These are phyloP conservation scores for Notoglanidium macrostoma DNA, from an alignment of 2,797 vertebrate genomes.

Conservation along the genomic window DNA sequence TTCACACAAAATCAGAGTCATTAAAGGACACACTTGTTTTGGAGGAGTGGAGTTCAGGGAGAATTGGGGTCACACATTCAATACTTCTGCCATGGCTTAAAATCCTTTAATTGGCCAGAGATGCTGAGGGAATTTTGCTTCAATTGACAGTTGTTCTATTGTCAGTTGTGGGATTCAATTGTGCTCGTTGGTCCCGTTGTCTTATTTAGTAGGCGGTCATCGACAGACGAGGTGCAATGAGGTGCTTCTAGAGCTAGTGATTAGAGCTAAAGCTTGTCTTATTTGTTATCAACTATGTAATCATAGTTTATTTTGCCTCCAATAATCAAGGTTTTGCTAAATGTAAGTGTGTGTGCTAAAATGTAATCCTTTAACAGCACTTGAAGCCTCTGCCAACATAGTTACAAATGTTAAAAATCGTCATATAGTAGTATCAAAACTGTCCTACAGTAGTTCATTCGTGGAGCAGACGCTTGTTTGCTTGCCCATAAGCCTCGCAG, in stretches of 20 bases:
- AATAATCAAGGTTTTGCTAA: neutral
- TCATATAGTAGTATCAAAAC: neutral
- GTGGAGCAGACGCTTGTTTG: neutral
- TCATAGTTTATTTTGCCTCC: neutral
- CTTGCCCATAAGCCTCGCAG: neutral
- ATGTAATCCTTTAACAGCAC: neutral
- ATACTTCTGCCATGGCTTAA: neutral
- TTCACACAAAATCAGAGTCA: neutral
- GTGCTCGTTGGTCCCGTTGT: constrained; percentile 23
- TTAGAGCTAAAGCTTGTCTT: neutral
- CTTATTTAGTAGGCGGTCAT: constrained; percentile 27
- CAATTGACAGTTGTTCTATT: constrained; percentile 36
- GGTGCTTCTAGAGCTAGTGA: constrained; percentile 9
- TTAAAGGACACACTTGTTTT: constrained; percentile 2
- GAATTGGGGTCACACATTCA: neutral
- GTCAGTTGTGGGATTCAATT: constrained; percentile 38
- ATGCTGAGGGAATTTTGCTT: constrained; percentile 34
- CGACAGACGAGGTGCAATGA: constrained; percentile 24
- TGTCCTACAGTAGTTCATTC: neutral
- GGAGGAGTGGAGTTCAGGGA: neutral
- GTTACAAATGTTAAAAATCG: neutral
- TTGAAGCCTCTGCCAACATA: neutral
- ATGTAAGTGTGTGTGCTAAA: neutral
- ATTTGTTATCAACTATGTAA: neutral
- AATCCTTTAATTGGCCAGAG: constrained; percentile 44